Conservation (phyloP, 2,888 invertebrate species). For the Erynnis tages region DNA sequence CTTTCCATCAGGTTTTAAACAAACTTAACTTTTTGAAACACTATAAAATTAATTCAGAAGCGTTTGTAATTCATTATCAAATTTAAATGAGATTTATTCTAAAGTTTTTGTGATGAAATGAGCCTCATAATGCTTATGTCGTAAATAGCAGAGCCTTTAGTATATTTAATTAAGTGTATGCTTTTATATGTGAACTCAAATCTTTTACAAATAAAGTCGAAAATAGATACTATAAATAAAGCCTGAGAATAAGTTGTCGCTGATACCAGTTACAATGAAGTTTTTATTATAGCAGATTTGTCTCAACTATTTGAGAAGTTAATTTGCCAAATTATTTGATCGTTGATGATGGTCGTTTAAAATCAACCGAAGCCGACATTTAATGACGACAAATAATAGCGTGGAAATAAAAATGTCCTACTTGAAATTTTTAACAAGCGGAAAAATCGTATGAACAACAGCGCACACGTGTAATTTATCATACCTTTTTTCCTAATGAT, state of each 20-base stretch:
- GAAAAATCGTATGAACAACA: conserved; percentile 20
- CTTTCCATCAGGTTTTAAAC: conserved; percentile 6
- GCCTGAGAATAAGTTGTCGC: conserved; percentile 1
- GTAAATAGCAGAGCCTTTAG: conserved; percentile 7
- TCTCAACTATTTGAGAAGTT: conserved; percentile 15
- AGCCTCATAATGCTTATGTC: conserved; percentile 22
- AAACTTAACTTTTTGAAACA: no score
- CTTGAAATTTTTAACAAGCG: conserved; percentile 32
- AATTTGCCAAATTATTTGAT: conserved; percentile 31
- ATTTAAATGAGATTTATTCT: conserved; percentile 41
- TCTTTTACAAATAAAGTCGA: background rate
- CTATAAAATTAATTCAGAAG: conserved; percentile 38
- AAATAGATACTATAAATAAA: background rate
- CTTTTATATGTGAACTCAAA: no score
- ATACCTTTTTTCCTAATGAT: conserved; percentile 12
- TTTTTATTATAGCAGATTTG: conserved; percentile 14
- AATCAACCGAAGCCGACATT: conserved; percentile 27
- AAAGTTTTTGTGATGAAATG: conserved; percentile 34
- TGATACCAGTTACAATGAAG: background rate
- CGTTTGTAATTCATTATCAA: conserved; percentile 38
- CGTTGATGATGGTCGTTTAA: conserved; percentile 19
- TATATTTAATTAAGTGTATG: background rate
- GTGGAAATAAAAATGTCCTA: conserved; percentile 22
- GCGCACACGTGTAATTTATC: conserved; percentile 16
- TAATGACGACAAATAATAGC: conserved; percentile 29